phyloP scores from a whole-genome alignment of 2,113 vertebrate genomes.

The Sisor rabdophorus region DNA sequence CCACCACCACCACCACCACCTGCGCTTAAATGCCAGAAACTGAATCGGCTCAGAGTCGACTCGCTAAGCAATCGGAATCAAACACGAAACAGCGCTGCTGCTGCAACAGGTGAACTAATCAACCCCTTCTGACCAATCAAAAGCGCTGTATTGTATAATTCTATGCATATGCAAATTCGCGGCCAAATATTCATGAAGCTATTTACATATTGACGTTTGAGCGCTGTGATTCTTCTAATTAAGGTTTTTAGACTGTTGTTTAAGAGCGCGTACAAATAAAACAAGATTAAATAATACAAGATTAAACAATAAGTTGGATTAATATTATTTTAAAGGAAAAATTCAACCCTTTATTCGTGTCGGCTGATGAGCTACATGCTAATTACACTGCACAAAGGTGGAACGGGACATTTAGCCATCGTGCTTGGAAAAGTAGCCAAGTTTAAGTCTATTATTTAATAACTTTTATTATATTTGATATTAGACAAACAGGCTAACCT shows the following conservation, averaged over 20 bases:
- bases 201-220: not conserved
- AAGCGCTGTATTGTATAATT: not conserved
- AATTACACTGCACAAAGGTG: not conserved
- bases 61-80: not conserved
- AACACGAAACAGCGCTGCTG: not conserved
- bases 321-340: no score
- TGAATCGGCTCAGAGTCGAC: not conserved
- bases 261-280: not conserved
- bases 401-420: not conserved
- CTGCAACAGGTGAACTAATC: not conserved
- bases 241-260: not conserved
- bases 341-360: not conserved
- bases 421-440: not conserved
- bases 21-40: no score
- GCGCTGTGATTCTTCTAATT: not conserved
- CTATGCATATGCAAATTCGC: not conserved
- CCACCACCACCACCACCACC: no score
- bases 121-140: not conserved
- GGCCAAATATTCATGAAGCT: not conserved
- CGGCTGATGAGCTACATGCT: slow-evolving; percentile 12
- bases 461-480: not conserved
- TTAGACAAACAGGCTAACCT: not conserved
- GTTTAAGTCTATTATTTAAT: not conserved
- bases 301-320: no score
- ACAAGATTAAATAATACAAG: not conserved